Base-by-base conservation (phyloP, 64 coral and sea anemone species). In the Dendronephthya gigantea region DNA sequence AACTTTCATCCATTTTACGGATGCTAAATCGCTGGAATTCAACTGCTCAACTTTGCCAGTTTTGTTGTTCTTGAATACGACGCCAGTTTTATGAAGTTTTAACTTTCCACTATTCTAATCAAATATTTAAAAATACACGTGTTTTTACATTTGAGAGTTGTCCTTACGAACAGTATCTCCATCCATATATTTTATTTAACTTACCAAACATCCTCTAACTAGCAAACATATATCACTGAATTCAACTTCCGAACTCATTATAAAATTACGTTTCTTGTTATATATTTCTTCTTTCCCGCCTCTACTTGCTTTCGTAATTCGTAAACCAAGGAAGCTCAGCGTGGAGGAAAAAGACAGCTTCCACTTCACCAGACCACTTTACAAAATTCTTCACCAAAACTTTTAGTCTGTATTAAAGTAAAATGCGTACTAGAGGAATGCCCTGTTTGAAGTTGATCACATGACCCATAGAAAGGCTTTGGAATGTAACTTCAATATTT, bases 41-140 rank as follows among this genome's bases (percentile, higher is more conserved):
- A 91, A 84, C 82, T 98, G 90, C 28, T 98, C 95, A 74, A 98
- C 48, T 50, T 93, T 93, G 23, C 95, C 95, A 83, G 95, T 98
- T 65, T 98, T 98, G 59, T 81, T 98, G n/a, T 92, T 90, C 83
- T 93, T 98, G 27, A 98, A 98, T 48, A 92, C 79, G 19, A 85
- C 87, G 25, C 95, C 95, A 83, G 84, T 90, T 93, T 93, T 92
- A 68, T 98, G 95, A 75, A 98, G 83, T 48, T 93, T 98, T 28
- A 98, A 84, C 10, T 92, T 84, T 9, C 95, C 95, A 49, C 89
- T 87, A 98, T 98, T 93, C 95, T 98, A n/a, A n/a, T n/a, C n/a
- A n/a, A n/a, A n/a, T n/a, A 68, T 79, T 79, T 4, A 36, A 79
- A 79, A 35, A 35, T 35, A 76, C 7, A 5, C 9, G 34, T 69